Percentiles rank a stretch among this genome's conserved stretches.
Evolutionary conservation across 2,888 invertebrate species (phyloP).

Genomic region (Papilio elwesi): DNA sequence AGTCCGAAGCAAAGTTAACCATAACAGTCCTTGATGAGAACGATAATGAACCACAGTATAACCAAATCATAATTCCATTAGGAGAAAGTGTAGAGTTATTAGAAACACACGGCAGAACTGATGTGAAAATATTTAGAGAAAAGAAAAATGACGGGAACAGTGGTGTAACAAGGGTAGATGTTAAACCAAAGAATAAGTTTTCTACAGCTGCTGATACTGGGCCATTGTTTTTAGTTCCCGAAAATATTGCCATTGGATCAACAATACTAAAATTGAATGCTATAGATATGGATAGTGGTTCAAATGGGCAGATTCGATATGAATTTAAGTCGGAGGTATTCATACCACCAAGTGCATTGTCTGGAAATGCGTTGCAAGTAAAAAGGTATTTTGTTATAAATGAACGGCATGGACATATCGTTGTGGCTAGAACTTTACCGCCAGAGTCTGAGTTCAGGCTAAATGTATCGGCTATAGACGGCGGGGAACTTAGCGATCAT

Average conservation of each 20-base stretch:
- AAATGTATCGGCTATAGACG: slow-evolving; percentile 90
- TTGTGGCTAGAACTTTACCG: slow-evolving; percentile 87
- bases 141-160: slow-evolving; percentile 61
- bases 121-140: slow-evolving; percentile 76
- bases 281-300: slow-evolving; percentile 88
- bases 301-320: slow-evolving; percentile 89
- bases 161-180: slow-evolving; percentile 62
- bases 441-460: slow-evolving; percentile 90
- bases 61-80: slow-evolving; percentile 87
- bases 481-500: slow-evolving; percentile 88
- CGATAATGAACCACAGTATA: slow-evolving; percentile 90
- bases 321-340: slow-evolving; percentile 88
- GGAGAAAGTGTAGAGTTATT: slow-evolving; percentile 87
- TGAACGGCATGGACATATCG: slow-evolving; percentile 89
- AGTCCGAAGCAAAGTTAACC: slow-evolving; percentile 88
- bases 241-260: slow-evolving; percentile 88
- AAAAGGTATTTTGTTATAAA: slow-evolving; percentile 90
- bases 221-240: slow-evolving; percentile 88
- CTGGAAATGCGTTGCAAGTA: slow-evolving; percentile 74
- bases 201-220: slow-evolving; percentile 66
- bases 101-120: slow-evolving; percentile 84
- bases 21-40: slow-evolving; percentile 91
- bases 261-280: slow-evolving; percentile 88
- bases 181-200: slow-evolving; percentile 72
- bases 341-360: slow-evolving; percentile 80